A percentile compares a stretch with the other conserved stretches of the same genome.
Conservation (phyloP, 2,888 invertebrate genomes). For the Lordiphosa fenestrarum region DNA sequence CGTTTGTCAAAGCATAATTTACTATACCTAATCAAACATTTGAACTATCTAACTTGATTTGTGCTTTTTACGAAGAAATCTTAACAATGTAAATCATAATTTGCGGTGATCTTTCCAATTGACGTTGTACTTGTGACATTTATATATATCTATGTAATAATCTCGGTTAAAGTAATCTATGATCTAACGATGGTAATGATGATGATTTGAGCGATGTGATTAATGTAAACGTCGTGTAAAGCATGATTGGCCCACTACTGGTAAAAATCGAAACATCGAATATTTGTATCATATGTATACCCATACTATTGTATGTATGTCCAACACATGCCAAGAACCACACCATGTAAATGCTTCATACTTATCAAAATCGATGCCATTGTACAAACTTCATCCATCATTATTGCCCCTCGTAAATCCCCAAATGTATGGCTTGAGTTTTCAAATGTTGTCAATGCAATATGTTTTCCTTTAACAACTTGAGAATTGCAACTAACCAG, state of each 20-base stretch:
- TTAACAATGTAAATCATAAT: conserved; percentile 41
- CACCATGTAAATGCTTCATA: conserved; percentile 33
- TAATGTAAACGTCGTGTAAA: conserved; percentile 74
- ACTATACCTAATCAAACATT: conserved; percentile 32
- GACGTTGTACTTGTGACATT: conserved; percentile 61
- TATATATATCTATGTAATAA: conserved; percentile 18
- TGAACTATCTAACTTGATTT: conserved; percentile 48
- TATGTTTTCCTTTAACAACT: too few species aligned
- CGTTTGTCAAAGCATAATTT: conserved; percentile 69
- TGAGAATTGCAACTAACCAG: too few species aligned
- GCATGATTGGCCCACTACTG: conserved; percentile 81
- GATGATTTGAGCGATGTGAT: conserved; percentile 72
- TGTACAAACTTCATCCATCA: conserved; percentile 35
- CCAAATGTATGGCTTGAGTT: too few species aligned
- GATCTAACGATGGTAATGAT: conserved; percentile 38
- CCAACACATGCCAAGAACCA: conserved; percentile 28
- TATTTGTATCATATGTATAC: conserved; percentile 31
- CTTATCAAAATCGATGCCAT: conserved; percentile 18
- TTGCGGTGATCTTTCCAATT: conserved; percentile 50
- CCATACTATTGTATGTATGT: conserved; percentile 27
- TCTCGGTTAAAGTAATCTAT: conserved; percentile 13
- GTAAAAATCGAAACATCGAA: conserved; percentile 65
- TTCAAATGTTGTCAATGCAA: too few species aligned
- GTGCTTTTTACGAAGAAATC: conserved; percentile 49
- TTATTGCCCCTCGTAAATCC: conserved; percentile 13